phyloP scores from a whole-genome alignment of 2,113 vertebrate species.

The Xyliphius kryptos region DNA sequence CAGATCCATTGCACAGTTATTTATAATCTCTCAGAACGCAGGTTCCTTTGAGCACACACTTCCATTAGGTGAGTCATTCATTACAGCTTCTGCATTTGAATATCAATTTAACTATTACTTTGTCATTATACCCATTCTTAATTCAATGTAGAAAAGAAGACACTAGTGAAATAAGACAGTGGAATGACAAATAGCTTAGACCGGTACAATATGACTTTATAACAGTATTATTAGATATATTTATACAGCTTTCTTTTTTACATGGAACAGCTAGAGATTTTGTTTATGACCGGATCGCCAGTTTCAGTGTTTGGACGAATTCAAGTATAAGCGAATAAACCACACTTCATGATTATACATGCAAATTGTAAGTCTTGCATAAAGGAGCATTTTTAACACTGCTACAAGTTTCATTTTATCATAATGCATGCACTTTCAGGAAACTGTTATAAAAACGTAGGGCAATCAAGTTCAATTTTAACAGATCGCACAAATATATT shows the following conservation, averaged over 20 bases:
- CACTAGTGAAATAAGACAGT: neutral
- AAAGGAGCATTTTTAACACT: no score
- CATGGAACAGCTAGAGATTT: neutral
- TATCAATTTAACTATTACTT: conserved; percentile 44
- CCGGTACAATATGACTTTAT: neutral
- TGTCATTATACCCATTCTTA: neutral
- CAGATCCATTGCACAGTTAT: conserved; percentile 56
- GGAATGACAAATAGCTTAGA: conserved; percentile 1
- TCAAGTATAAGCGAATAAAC: no score
- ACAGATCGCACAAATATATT: no score
- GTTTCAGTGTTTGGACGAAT: neutral
- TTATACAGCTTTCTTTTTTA: neutral
- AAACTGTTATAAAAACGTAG: no score
- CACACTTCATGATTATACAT: no score
- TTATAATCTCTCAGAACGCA: conserved; percentile 59
- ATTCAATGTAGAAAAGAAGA: neutral
- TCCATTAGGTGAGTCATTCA: conserved; percentile 58
- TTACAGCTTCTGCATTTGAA: conserved; percentile 53
- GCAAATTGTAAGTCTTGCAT: no score
- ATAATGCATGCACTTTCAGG: no score
- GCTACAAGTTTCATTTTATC: no score
- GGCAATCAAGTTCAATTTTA: no score
- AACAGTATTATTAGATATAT: neutral
- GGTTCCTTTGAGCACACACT: conserved; percentile 59
- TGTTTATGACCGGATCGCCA: neutral